Base-by-base conservation (phyloP, 2,888 invertebrate species). In the Aleiodes alternator region DNA sequence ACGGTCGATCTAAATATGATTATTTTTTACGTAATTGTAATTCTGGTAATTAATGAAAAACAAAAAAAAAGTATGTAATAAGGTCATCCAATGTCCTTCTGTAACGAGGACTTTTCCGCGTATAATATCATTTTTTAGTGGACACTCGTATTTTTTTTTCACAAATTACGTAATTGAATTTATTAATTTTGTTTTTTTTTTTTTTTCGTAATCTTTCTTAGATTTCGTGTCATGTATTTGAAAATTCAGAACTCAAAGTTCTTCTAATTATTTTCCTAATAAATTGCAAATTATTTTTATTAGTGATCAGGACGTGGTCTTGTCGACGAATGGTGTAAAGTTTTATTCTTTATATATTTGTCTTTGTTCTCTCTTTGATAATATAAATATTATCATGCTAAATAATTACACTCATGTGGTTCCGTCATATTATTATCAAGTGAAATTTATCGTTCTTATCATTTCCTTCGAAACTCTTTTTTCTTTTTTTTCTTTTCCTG, bases 251-350 rank as follows among this genome's bases (percentile, higher is more conserved):
- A 38, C 64, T 64, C 43, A 64, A 64, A 64, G 43, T 43, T 64
- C 34, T 9, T 43, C 11, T 8, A 43, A 43, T 43, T 11, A 43
- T 9, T 43, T 23, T 23, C 23, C 23, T 11, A 43, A 43, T 43
- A 9, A 43, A 64, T 64, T 16, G 34, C 48, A 23, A 14, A 34
- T n/a, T 61, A 14, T 38, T 55, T 50, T 55, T 70, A 53, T 48
- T 48, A 70, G 55, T 56, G 59, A 23, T 69, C 73, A 50, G 16
- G 75, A 70, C 75, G 43, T 50, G 70, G 56, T 75, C 57, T 75
- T 71, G 70, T 72, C 75, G 64, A 43, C 43, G 69, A 57, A 77
- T 80, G 76, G 77, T 89, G 87, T 88, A 89, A 82, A 89, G 86
- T 88, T 88, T 82, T 84, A 80, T 76, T 80, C 83, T 82, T 76